Evolutionary conservation across 1,140 invertebrate species (phyloP).

Genomic region (Leguminivora glycinivorella): DNA sequence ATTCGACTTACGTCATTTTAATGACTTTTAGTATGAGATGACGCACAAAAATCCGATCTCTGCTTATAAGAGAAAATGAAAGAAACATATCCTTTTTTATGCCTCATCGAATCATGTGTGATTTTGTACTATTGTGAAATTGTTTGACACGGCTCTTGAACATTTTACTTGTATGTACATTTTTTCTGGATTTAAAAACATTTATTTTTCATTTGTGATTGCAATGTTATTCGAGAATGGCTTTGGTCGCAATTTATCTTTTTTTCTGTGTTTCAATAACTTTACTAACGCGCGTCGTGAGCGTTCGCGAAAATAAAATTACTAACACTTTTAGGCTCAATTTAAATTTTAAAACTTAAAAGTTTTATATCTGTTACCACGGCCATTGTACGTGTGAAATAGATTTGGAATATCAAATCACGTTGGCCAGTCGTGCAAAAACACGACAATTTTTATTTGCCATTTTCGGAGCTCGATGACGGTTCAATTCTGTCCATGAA

Average conservation of each 20-base stretch:
- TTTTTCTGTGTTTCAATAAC: too few relatives aligned
- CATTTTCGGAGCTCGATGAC: not conserved
- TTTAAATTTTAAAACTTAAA: not conserved
- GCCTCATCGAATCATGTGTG: conserved; percentile 16
- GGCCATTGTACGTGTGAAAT: not conserved
- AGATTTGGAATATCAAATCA: not conserved
- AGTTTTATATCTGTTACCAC: not conserved
- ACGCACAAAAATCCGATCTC: too few relatives aligned
- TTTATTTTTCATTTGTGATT: too few relatives aligned
- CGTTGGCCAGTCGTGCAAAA: not conserved
- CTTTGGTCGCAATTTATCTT: too few relatives aligned
- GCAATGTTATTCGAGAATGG: too few relatives aligned
- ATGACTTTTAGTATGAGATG: too few relatives aligned
- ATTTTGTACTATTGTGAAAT: not conserved
- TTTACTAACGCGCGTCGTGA: too few relatives aligned
- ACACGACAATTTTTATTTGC: not conserved
- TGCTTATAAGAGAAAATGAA: too few relatives aligned
- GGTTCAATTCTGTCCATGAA: not conserved
- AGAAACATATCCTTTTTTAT: not conserved
- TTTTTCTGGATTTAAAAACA: not conserved
- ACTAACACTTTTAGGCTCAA: not conserved
- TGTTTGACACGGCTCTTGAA: conserved; percentile 3
- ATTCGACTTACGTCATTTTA: too few relatives aligned
- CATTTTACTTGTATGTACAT: conserved; percentile 3
- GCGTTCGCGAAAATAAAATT: too few relatives aligned